Conservation (phyloP, 2,113 vertebrate genomes). For the Cranoglanis bouderius region DNA sequence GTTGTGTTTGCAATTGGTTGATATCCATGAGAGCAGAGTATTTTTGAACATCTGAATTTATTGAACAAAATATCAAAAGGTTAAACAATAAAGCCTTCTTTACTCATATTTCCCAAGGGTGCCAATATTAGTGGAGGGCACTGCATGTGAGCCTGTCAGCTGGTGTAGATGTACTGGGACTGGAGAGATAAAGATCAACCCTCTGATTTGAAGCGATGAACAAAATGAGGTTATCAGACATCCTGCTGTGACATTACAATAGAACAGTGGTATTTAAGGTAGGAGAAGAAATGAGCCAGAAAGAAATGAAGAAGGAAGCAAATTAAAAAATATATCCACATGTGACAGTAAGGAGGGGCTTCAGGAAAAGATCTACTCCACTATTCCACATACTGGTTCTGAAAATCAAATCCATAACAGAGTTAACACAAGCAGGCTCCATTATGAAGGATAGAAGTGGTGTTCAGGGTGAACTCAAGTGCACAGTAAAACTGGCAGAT, state of each 20-base stretch:
- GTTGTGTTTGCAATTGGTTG: too few species aligned
- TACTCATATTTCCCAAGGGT: too few species aligned
- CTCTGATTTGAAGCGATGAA: conserved; percentile 8
- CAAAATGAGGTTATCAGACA: not conserved
- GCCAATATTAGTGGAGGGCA: too few species aligned
- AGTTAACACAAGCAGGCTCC: not conserved
- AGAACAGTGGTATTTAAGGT: not conserved
- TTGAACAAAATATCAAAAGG: too few species aligned
- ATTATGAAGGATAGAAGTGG: not conserved
- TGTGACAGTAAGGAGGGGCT: not conserved
- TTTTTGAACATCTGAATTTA: too few species aligned
- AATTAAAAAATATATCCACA: not conserved
- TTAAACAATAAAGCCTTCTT: too few species aligned
- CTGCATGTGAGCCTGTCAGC: conserved; percentile 30
- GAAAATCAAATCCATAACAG: not conserved
- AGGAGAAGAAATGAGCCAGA: not conserved
- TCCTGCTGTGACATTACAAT: not conserved
- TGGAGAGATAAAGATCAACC: conserved; percentile 51
- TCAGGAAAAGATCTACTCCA: not conserved
- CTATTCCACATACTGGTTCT: not conserved
- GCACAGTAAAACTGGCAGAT: conserved; percentile 47
- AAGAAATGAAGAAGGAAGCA: not conserved
- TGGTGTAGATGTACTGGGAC: conserved; percentile 60
- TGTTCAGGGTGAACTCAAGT: conserved; percentile 49
- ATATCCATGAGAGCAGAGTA: too few species aligned